These are phyloP conservation scores for Polietes domitor DNA, from an alignment of 2,888 invertebrate species.

Conservation along the genomic window DNA sequence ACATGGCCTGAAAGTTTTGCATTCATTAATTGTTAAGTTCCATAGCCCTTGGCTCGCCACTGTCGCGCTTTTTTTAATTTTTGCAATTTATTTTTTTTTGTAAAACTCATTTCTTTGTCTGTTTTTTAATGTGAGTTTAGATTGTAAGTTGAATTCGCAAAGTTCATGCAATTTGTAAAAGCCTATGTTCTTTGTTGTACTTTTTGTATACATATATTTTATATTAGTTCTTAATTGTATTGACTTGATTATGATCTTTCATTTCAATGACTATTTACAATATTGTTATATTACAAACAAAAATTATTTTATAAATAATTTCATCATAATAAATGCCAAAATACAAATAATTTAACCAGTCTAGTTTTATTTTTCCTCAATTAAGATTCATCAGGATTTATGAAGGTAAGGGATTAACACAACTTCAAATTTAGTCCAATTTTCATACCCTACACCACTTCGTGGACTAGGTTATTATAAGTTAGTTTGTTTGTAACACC, in stretches of 20 bases:
- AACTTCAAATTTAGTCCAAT: too few species aligned
- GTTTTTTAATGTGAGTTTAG: background rate
- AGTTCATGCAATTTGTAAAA: background rate
- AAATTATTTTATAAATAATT: slow-evolving; percentile 39
- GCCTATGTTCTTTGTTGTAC: background rate
- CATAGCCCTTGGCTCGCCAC: background rate
- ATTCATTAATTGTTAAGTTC: background rate
- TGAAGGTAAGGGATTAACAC: too few species aligned
- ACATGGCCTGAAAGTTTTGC: background rate
- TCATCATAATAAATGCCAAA: slow-evolving; percentile 37
- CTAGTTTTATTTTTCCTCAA: too few species aligned
- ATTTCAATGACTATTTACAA: slow-evolving; percentile 15
- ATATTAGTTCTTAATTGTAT: background rate
- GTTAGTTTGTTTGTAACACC: too few species aligned
- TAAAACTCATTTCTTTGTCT: background rate
- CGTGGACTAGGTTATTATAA: too few species aligned
- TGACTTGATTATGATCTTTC: slow-evolving; percentile 24
- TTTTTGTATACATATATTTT: background rate
- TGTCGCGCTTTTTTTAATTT: background rate
- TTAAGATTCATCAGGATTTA: too few species aligned
- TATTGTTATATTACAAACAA: slow-evolving; percentile 17
- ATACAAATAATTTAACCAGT: slow-evolving; percentile 14
- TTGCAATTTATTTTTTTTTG: background rate
- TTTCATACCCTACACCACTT: too few species aligned
- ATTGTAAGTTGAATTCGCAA: background rate